phyloP scores from a whole-genome alignment of 2,888 invertebrate species.

The Diplazon laetatorius region DNA sequence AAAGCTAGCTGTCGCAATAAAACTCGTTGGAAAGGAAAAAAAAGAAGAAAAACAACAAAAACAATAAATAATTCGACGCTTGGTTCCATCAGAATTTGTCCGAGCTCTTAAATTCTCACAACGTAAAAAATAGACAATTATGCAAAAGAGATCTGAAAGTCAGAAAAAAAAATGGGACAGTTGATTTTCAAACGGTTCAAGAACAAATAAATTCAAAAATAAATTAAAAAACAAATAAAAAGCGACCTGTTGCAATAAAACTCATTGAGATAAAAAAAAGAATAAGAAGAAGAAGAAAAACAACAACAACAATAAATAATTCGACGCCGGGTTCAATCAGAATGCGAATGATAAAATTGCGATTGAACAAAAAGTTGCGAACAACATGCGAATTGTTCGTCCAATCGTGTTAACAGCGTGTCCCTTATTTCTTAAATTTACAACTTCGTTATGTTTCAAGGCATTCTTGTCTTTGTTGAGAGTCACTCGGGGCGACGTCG shows the following conservation, averaged over 20 bases:
- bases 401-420: conserved; percentile 42
- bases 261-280: not conserved
- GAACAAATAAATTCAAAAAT: conserved; percentile 3
- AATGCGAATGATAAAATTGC: conserved; percentile 38
- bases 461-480: conserved; percentile 76
- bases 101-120: conserved; percentile 24
- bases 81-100: conserved; percentile 39
- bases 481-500: conserved; percentile 74
- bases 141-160: conserved; percentile 27
- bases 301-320: not conserved
- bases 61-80: not conserved
- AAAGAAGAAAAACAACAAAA: not conserved
- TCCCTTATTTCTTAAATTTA: conserved; percentile 66
- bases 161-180: conserved; percentile 3
- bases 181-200: conserved; percentile 30
- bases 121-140: conserved; percentile 35
- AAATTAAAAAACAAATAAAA: conserved; percentile 21
- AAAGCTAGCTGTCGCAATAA: conserved; percentile 14
- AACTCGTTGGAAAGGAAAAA: not conserved
- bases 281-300: too few species aligned
- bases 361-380: conserved; percentile 40
- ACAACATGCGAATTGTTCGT: conserved; percentile 31
- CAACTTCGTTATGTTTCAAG: conserved; percentile 74
- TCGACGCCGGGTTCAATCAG: conserved; percentile 30
- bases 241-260: conserved; percentile 6